phyloP scores from a whole-genome alignment of 1,140 invertebrate genomes.

The Heliothis subflexa region DNA sequence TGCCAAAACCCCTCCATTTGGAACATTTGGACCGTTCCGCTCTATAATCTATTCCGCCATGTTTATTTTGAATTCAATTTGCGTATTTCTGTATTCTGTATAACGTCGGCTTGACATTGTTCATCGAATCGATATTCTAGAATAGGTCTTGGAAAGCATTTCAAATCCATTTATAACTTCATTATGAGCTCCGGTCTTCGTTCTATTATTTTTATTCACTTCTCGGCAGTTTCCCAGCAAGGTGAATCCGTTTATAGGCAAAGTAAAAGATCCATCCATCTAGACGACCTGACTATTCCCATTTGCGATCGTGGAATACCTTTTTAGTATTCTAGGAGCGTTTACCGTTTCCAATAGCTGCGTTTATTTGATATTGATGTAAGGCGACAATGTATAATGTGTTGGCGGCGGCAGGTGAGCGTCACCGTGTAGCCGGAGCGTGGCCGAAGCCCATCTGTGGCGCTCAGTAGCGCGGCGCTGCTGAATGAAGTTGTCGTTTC shows the following conservation, averaged over 20 bases:
- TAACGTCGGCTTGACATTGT: not conserved
- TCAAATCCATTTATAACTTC: conserved; percentile 17
- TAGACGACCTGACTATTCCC: conserved; percentile 14
- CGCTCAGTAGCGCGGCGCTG: not conserved
- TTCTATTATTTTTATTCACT: conserved; percentile 36
- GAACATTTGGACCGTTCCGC: conserved; percentile 7
- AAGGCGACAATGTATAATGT: not conserved
- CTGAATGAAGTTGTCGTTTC: not conserved
- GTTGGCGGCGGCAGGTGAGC: not conserved
- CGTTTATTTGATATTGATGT: conserved; percentile 28
- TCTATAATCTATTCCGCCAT: conserved; percentile 3
- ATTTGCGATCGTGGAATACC: conserved; percentile 29
- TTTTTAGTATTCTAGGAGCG: conserved; percentile 33
- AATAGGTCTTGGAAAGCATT: conserved; percentile 3
- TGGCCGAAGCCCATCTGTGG: no score
- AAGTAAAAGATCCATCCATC: conserved; percentile 33
- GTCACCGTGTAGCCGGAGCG: no score
- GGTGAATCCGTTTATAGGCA: conserved; percentile 35
- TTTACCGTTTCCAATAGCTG: not conserved
- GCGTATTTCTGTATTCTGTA: not conserved
- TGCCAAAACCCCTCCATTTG: conserved; percentile 26
- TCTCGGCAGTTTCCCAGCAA: conserved; percentile 1
- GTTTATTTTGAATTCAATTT: conserved; percentile 26
- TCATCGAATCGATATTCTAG: conserved; percentile 7
- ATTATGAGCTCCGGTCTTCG: not conserved